Base-by-base conservation (phyloP, 2,113 vertebrate genomes). In the Limnothrissa miodon region DNA sequence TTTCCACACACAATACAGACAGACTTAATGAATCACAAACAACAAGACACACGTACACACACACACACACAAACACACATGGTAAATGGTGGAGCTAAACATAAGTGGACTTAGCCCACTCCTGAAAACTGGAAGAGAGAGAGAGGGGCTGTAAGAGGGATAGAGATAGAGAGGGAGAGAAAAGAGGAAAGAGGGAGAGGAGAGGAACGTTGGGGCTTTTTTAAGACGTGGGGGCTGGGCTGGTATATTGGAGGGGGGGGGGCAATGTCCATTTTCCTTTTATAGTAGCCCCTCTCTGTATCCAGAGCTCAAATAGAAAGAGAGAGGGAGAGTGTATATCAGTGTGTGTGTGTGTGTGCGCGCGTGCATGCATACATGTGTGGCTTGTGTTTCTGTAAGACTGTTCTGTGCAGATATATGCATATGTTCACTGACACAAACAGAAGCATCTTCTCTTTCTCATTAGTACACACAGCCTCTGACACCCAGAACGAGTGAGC, bases 311-410 rank as follows among this genome's bases (percentile, higher is more conserved):
- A 74, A 33, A 17, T 17, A 74, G 33, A 15, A 33, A 17, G 84
- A 92, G 93, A 92, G 11, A 74, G 66, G 15, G 66, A 74, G 25
- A 74, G 4, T 13, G 62, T 56, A 21, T 56, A 21, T 56, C 17
- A 23, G 53, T 56, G 53, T 56, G 17, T 56, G 53, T 56, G 53
- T 56, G 53, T 56, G 17, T 56, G 53, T 17, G 53, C 23, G 17
- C 23, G 53, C 15, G 48, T 53, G 48, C 15, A 11, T 53, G 48
- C n/a, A n/a, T n/a, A n/a, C n/a, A n/a, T 53, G 48, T 53, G 48
- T 53, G 48, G n/a, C n/a, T n/a, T 53, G 11, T 66, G 59, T 66
- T 15, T 66, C n/a, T 66, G 59, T 56, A 7, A 56, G 51, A 51
- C 48, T 4, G 17, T n/a, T n/a, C n/a, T n/a, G n/a, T n/a, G n/a